Evolutionary conservation across 2,888 invertebrate genomes (phyloP).

Genomic region (Polia nebulosa): DNA sequence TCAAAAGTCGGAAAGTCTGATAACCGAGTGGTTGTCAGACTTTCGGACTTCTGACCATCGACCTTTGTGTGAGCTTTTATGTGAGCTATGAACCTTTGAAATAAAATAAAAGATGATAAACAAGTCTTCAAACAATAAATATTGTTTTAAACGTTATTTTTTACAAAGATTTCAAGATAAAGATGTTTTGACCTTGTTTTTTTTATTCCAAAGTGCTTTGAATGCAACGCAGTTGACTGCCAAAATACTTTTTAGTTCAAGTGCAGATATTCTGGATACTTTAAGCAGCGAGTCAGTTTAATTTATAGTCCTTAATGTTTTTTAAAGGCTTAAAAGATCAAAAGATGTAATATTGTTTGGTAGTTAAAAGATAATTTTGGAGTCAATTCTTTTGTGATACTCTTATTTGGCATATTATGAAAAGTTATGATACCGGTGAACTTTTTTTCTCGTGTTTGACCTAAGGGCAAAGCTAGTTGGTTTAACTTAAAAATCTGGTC

Average conservation of each 20-base stretch:
- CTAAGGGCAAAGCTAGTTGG: neutral
- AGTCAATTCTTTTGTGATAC: slow-evolving; percentile 11
- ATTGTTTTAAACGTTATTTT: slow-evolving; percentile 9
- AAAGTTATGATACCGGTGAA: neutral
- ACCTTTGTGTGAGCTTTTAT: too few species aligned
- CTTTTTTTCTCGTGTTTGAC: neutral
- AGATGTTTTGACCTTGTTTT: slow-evolving; percentile 38
- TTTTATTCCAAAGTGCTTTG: slow-evolving; percentile 29
- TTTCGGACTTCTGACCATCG: too few species aligned
- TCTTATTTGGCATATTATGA: slow-evolving; percentile 11
- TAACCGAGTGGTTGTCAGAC: too few species aligned
- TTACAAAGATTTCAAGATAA: slow-evolving; percentile 10
- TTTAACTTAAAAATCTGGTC: slow-evolving; percentile 6
- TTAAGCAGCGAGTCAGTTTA: slow-evolving; percentile 24
- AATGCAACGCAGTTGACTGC: slow-evolving; percentile 29
- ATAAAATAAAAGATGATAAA: slow-evolving; percentile 16
- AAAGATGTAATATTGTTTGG: slow-evolving; percentile 12
- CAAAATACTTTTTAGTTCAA: slow-evolving; percentile 46
- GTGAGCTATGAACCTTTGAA: neutral
- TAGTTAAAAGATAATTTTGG: neutral
- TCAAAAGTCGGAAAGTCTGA: too few species aligned
- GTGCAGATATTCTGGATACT: slow-evolving; percentile 32
- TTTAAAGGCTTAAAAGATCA: slow-evolving; percentile 5
- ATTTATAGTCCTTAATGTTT: slow-evolving; percentile 22
- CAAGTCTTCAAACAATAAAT: slow-evolving; percentile 1